Conservation (phyloP, 2,797 vertebrate genomes). For the Paratrypauchen microcephalus region DNA sequence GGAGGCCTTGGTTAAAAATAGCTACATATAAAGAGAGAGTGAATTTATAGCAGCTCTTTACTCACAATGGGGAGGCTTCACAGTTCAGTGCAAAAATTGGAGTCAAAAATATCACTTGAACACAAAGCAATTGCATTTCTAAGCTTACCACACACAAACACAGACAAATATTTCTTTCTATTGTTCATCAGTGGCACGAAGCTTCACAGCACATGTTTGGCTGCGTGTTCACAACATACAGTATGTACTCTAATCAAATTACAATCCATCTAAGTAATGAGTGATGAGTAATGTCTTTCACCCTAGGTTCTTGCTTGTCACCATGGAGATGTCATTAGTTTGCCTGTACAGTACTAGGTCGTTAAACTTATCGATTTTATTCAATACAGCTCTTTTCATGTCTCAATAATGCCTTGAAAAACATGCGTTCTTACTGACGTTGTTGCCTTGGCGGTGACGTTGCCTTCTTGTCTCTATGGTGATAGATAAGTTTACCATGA, state of each 20-base stretch:
- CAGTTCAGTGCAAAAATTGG: not conserved
- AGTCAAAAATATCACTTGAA: slow-evolving; percentile 2
- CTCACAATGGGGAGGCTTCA: slow-evolving; percentile 1
- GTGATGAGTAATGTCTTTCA: not conserved
- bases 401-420: too few relatives aligned
- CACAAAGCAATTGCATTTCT: not conserved
- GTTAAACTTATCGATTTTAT: too few relatives aligned
- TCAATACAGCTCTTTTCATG: too few relatives aligned
- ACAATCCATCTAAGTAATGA: not conserved
- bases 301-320: not conserved
- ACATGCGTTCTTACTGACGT: too few relatives aligned
- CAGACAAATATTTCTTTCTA: not conserved
- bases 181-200: not conserved
- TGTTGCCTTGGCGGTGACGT: too few relatives aligned
- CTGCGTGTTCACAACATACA: not conserved
- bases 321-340: too few relatives aligned
- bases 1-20: slow-evolving; percentile 4
- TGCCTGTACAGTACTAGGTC: too few relatives aligned
- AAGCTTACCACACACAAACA: slow-evolving; percentile 4
- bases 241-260: not conserved
- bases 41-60: not conserved
- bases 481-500: too few relatives aligned
- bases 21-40: not conserved
- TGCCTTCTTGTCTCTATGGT: too few relatives aligned
- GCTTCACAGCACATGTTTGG: not conserved